Percentiles rank a stretch among this genome's conserved stretches.
Evolutionary conservation across 2,888 invertebrate species (phyloP).

Genomic region (Pseudoips prasinana): DNA sequence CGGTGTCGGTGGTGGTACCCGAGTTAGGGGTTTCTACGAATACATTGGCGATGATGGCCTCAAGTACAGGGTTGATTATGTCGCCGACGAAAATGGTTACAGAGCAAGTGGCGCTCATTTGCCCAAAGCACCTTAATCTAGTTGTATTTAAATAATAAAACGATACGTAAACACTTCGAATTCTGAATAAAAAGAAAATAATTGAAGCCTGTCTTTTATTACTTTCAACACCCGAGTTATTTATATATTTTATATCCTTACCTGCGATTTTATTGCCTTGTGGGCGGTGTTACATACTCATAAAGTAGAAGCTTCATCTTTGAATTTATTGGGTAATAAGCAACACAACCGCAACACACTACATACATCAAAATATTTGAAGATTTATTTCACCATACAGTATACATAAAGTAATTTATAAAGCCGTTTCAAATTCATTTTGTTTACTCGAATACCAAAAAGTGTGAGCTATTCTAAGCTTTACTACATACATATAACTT

Average conservation of each 20-base stretch:
- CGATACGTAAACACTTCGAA: conserved; percentile 20
- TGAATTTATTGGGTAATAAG: conserved; percentile 11
- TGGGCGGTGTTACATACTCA: conserved; percentile 17
- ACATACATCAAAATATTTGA: too few relatives aligned
- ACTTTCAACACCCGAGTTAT: conserved; percentile 7
- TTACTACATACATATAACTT: too few relatives aligned
- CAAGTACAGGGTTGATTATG: conserved; percentile 81
- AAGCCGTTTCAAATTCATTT: too few relatives aligned
- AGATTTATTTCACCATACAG: too few relatives aligned
- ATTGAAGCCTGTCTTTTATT: conserved; percentile 21
- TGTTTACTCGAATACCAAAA: too few relatives aligned
- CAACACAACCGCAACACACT: conserved; percentile 1
- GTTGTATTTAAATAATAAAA: conserved; percentile 9
- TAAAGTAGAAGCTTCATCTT: conserved; percentile 6
- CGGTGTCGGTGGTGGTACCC: conserved; percentile 76
- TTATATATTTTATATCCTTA: conserved; percentile 30
- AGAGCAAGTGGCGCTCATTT: conserved; percentile 79
- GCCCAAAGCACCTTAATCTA: conserved; percentile 42
- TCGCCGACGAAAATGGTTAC: conserved; percentile 84
- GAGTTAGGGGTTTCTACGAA: conserved; percentile 85
- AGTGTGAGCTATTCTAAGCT: too few relatives aligned
- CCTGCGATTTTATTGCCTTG: conserved; percentile 29
- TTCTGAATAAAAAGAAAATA: conserved; percentile 17
- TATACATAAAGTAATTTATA: too few relatives aligned
- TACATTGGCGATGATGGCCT: conserved; percentile 85